phyloP scores from a whole-genome alignment of 2,113 vertebrate species.

The Callipepla californica region DNA sequence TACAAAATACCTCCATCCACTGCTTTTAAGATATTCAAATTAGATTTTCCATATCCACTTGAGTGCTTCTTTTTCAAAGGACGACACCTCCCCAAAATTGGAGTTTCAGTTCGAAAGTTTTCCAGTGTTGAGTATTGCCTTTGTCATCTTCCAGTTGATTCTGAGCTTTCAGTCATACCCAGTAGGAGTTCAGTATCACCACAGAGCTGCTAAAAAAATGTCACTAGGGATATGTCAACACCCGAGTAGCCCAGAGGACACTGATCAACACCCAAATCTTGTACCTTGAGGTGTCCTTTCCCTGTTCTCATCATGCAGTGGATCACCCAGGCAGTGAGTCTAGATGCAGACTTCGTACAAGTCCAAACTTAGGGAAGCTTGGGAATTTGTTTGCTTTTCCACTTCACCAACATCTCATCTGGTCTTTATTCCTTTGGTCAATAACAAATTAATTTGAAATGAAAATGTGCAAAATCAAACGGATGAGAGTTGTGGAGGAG shows the following conservation, averaged over 20 bases:
- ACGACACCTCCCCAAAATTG: background rate
- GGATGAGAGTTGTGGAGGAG: constrained; percentile 14
- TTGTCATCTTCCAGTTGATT: background rate
- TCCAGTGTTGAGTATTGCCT: background rate
- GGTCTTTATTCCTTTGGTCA: background rate
- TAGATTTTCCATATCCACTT: constrained; percentile 1
- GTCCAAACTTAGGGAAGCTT: background rate
- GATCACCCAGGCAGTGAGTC: background rate
- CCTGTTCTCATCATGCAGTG: background rate
- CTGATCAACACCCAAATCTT: background rate
- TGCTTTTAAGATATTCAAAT: background rate
- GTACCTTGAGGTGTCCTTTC: background rate
- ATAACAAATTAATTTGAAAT: background rate
- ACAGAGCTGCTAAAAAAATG: background rate
- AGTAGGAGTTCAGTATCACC: background rate
- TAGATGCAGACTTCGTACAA: background rate
- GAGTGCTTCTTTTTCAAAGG: background rate
- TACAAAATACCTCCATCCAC: background rate
- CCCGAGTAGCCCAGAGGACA: background rate
- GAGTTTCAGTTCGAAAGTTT: background rate
- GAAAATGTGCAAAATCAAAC: constrained; percentile 15
- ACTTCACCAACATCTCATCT: background rate
- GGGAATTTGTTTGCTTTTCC: constrained; percentile 18
- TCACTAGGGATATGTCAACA: background rate
- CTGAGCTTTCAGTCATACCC: constrained; percentile 23